Evolutionary conservation across 2,888 invertebrate genomes (phyloP), one percentile per base, ranked within the genome.

Genomic region (Andrena minutula): DNA sequence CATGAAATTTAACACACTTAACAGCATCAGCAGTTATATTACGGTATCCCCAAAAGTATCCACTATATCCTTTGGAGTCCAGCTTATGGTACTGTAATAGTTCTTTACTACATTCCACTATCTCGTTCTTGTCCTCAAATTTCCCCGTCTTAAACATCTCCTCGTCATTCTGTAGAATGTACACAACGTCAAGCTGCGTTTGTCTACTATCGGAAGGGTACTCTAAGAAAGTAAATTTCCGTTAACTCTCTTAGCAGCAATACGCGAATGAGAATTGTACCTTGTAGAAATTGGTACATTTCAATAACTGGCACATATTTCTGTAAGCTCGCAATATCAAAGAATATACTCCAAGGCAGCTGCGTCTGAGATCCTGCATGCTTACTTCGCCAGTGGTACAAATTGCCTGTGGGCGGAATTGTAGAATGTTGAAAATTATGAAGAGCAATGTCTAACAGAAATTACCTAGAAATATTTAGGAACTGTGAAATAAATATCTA

Each of bases 321-420:
- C 91, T 96, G 95, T 32, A 99, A 94, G 89, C 98, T 97, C 0
- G 95, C 89, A 4, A 99, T 72, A 92, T 99, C 97, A 94, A 99
- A 99, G 93, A 98, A 99, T 49, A 94, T 92, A 5, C 95, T 94
- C 99, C 99, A 99, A 0, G 96, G 96, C 51, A 97, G 94, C 53
- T 96, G 95, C 23, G 94, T 94, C 86, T 97, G 96, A 2, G 93
- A 90, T 32, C 95, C 94, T 74, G 95, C 93, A 41, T 95, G 94
- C 32, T 91, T 93, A 4, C 96, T 95, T 90, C 95, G 95, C 99
- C 99, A 99, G 92, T 99, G 99, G 88, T 97, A 98, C 3, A 99
- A 94, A 82, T 96, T 87, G 64, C 91, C 94, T 94, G 60, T 2
- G 68, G 84, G 32, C 64, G 10, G 60, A 23, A 71, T 32, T 2